Evolutionary conservation across 1,140 invertebrate genomes (phyloP).

Genomic region (Macrocentrus cingulum): DNA sequence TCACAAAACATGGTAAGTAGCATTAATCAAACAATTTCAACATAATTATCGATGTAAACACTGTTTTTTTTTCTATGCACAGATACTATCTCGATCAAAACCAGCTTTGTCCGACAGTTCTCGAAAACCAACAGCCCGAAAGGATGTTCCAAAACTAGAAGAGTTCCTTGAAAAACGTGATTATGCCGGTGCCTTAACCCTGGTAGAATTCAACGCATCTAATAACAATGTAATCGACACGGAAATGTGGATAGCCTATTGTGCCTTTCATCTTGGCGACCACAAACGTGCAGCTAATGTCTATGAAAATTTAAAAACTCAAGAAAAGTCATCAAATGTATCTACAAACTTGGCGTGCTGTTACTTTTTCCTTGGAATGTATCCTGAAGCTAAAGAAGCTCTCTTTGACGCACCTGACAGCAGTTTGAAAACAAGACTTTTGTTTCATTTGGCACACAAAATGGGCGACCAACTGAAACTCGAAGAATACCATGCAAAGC

Average conservation of each 20-base stretch:
- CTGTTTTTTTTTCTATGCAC: no score
- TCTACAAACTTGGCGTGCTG: conserved; percentile 87
- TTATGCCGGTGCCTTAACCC: conserved; percentile 90
- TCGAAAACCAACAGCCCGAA: conserved; percentile 49
- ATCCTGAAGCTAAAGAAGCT: conserved; percentile 69
- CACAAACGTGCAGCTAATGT: conserved; percentile 83
- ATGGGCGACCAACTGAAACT: conserved; percentile 83
- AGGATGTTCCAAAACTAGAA: conserved; percentile 77
- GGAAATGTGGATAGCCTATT: conserved; percentile 90
- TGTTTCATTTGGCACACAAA: conserved; percentile 95
- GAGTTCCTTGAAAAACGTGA: conserved; percentile 88
- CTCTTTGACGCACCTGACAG: conserved; percentile 64
- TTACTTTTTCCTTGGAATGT: conserved; percentile 92
- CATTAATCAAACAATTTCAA: no score
- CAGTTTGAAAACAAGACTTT: conserved; percentile 75
- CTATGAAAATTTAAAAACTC: conserved; percentile 63
- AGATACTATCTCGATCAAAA: conserved; percentile 74
- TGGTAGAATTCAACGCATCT: conserved; percentile 76
- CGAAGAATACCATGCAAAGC: conserved; percentile 78
- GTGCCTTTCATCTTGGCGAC: conserved; percentile 92
- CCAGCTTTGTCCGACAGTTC: conserved; percentile 61
- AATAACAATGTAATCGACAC: conserved; percentile 65
- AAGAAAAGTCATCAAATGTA: conserved; percentile 59
- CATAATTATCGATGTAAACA: no score
- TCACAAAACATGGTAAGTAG: no score